A percentile compares a stretch with the other conserved stretches of the same genome.
Evolutionary conservation across 2,113 vertebrate species (phyloP).

Genomic region (Planiliza haematocheilus): DNA sequence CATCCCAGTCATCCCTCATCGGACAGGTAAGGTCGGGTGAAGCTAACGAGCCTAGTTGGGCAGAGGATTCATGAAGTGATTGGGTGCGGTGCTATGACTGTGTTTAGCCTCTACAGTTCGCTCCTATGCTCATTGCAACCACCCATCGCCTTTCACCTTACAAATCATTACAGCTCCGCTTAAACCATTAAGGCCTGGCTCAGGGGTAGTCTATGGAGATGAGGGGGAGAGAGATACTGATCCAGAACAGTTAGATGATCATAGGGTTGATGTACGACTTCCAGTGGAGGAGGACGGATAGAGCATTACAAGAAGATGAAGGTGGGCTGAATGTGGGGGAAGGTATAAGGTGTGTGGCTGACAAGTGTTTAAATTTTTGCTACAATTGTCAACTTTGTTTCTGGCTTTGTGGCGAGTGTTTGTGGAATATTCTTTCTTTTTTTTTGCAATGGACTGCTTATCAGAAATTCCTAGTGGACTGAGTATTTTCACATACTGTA

Average conservation of each 20-base stretch:
- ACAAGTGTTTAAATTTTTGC: conserved; percentile 55
- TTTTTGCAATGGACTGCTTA: conserved; percentile 7
- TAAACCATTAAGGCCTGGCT: conserved; percentile 75
- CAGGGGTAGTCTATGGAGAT: conserved; percentile 2
- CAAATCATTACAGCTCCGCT: conserved; percentile 79
- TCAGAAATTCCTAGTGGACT: conserved; percentile 13
- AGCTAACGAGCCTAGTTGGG: conserved; percentile 39
- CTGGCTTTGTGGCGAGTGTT: conserved; percentile 22
- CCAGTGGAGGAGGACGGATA: conserved; percentile 64
- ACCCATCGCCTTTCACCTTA: conserved; percentile 78
- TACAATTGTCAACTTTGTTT: conserved; percentile 43
- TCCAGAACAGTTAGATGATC: conserved; percentile 50
- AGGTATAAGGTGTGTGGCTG: conserved; percentile 50
- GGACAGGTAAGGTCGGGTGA: conserved; percentile 3
- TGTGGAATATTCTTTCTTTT: conserved; percentile 8
- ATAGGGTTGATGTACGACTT: conserved; percentile 67
- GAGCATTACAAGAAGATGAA: conserved; percentile 44
- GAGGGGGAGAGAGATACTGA: conserved; percentile 14
- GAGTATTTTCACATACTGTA: conserved; percentile 14
- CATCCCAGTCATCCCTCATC: conserved; percentile 15
- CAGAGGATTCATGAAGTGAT: conserved; percentile 71
- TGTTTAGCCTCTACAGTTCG: conserved; percentile 50
- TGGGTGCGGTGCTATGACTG: conserved; percentile 56
- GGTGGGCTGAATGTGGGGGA: conserved; percentile 46
- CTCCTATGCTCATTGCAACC: conserved; percentile 52